These are phyloP conservation scores for Anguilla anguilla DNA, from an alignment of 2,797 vertebrate genomes.

Conservation along the genomic window DNA sequence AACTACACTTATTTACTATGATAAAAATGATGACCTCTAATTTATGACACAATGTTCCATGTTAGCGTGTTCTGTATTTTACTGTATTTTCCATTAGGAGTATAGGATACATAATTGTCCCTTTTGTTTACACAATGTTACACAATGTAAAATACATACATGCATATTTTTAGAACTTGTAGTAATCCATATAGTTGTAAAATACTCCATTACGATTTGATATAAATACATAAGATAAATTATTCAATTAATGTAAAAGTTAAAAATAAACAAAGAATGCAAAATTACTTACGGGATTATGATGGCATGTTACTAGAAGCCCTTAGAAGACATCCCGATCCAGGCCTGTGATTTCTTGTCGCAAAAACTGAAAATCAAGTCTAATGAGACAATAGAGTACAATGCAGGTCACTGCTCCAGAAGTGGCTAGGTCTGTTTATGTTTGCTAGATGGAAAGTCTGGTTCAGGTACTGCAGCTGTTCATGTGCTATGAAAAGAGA, in stretches of 20 bases:
- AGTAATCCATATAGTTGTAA: not conserved
- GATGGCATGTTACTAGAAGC: not conserved
- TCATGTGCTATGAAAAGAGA: conserved; percentile 35
- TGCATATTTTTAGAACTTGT: not conserved
- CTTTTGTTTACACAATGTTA: not conserved
- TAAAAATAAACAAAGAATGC: not conserved
- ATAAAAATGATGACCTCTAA: not conserved
- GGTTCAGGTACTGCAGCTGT: conserved; percentile 55
- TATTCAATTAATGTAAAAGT: not conserved
- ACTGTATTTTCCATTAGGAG: not conserved
- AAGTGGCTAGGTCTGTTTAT: conserved; percentile 22
- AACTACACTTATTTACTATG: not conserved
- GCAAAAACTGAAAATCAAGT: not conserved
- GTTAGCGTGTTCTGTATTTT: not conserved
- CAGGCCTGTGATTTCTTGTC: not conserved
- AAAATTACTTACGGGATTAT: conserved; percentile 34
- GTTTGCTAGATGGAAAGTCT: conserved; percentile 30
- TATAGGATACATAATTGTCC: not conserved
- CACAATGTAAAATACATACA: not conserved
- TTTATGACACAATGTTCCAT: not conserved
- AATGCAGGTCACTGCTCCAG: not conserved
- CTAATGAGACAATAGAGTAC: not conserved
- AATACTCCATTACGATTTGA: not conserved
- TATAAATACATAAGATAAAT: not conserved
- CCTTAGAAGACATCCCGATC: too few relatives aligned